Evolutionary conservation across 2,113 vertebrate genomes (phyloP).

Genomic region (Oreochromis tanganicae): DNA sequence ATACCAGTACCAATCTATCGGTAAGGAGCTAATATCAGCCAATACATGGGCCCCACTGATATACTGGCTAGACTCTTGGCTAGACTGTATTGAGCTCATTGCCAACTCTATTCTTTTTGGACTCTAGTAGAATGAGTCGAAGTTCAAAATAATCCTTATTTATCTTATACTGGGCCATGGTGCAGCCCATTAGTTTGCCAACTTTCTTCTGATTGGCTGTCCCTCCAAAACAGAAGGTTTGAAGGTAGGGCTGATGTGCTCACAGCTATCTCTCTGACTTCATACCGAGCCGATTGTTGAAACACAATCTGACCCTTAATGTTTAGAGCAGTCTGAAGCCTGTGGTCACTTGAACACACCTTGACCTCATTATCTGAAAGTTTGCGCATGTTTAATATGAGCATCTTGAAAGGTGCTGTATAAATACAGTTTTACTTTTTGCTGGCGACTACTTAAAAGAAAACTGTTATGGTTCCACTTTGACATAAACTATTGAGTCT

Average conservation of each 20-base stretch:
- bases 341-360: background rate
- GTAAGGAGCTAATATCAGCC: background rate
- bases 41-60: background rate
- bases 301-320: background rate
- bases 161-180: background rate
- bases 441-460: background rate
- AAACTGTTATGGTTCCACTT: background rate
- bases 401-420: background rate
- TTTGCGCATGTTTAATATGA: background rate
- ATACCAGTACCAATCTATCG: background rate
- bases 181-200: background rate
- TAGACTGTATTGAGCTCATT: background rate
- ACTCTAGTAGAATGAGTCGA: background rate
- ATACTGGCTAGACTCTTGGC: background rate
- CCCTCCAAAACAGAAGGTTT: background rate
- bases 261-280: background rate
- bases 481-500: background rate
- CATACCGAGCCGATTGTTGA: accelerated
- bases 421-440: background rate
- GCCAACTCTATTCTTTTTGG: background rate
- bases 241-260: background rate
- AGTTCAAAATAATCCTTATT: background rate
- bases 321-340: background rate
- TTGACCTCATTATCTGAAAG: background rate
- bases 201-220: background rate